Base-by-base conservation (phyloP, 2,888 invertebrate genomes). In the Hypolimnas misippus region DNA sequence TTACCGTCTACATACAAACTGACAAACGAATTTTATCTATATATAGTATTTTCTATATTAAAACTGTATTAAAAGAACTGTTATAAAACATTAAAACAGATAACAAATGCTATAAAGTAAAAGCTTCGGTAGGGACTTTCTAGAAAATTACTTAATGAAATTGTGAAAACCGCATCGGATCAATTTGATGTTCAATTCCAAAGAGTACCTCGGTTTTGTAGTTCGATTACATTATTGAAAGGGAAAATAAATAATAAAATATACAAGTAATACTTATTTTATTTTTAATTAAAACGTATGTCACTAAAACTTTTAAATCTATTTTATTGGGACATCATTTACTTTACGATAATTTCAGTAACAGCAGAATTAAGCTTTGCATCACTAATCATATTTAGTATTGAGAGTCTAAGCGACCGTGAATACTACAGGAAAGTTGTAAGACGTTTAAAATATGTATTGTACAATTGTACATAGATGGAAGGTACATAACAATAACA, bases 111-210 rank as follows among this genome's bases (percentile, higher is more conserved):
- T 51, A 31, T 42, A 25, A 62, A 51, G 51, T 56, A 56, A 56
- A 62, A 56, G 56, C 51, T 35, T 50, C 12, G 21, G 14, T 44
- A 33, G 19, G 42, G 19, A 35, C 56, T 62, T 62, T 56, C 62
- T 62, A 62, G 62, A 52, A 52, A 62, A 62, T 56, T 56, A 49
- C 25, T 52, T 40, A 53, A 52, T 62, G 40, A 33, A 56, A 50
- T 62, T 35, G 56, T 56, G 51, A 51, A 44, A 62, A 62, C 56
- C 62, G 56, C 62, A 35, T 52, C 56, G 56, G 51, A 62, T 51
- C n/a, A 16, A 21, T 44, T 51, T 56, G 51, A 56, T 56, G 42
- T 44, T 62, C 62, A 60, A 59, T 59, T 46, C 17, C 17, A 44
- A 44, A 44, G 44, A 44, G 44, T 12, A 44, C 44, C 8, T 44